These are phyloP conservation scores for Ceratothoa steindachneri DNA, from an alignment of 2,888 invertebrate species.

Conservation along the genomic window DNA sequence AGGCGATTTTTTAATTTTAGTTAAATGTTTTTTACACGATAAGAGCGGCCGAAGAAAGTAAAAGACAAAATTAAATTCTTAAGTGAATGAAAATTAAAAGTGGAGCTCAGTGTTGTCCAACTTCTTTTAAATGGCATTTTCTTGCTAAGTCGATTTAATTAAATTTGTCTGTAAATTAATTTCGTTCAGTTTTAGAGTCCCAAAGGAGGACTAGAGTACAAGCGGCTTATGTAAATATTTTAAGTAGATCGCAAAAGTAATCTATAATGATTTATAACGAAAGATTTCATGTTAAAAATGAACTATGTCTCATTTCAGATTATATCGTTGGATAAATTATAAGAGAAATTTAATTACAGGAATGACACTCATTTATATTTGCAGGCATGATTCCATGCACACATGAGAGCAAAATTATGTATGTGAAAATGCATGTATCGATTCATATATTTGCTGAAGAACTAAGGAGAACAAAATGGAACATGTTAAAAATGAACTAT, in stretches of 20 bases:
- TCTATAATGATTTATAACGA: too few species aligned
- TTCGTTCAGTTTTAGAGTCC: not conserved
- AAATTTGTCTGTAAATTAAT: not conserved
- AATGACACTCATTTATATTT: too few species aligned
- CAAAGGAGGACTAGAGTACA: not conserved
- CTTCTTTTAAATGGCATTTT: not conserved
- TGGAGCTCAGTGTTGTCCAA: not conserved
- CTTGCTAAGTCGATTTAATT: not conserved
- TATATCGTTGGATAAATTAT: too few species aligned
- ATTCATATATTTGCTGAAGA: not conserved
- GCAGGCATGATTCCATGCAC: not conserved
- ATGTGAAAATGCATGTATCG: not conserved
- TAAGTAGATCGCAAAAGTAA: not conserved
- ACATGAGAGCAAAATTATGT: not conserved
- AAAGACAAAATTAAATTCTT: not conserved
- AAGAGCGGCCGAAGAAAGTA: not conserved
- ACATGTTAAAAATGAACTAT: too few species aligned
- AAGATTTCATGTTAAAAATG: too few species aligned
- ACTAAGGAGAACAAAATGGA: too few species aligned
- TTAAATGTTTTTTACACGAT: not conserved
- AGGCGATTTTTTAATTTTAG: not conserved
- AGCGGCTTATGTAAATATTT: not conserved
- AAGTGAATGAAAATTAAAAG: not conserved
- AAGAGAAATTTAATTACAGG: too few species aligned
- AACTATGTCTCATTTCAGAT: too few species aligned